These are phyloP conservation scores for Hydrolagus affinis DNA, from an alignment of 2,113 vertebrate species.

Conservation along the genomic window DNA sequence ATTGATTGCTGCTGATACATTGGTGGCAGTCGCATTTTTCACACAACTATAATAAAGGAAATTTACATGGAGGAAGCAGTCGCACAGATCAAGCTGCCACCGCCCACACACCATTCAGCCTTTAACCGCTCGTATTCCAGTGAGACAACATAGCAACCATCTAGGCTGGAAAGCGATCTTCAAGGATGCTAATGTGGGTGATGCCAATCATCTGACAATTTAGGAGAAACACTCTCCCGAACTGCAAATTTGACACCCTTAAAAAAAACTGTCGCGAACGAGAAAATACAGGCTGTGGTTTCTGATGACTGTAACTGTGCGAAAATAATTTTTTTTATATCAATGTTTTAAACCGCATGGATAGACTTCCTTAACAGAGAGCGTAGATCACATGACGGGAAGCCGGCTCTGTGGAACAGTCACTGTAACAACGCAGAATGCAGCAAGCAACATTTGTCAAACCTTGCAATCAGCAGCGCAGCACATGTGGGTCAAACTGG, in stretches of 20 bases:
- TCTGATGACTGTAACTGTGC: neutral
- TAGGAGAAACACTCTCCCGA: neutral
- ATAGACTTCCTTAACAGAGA: neutral
- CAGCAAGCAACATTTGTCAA: neutral
- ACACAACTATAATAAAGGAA: constrained; percentile 21
- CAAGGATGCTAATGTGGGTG: neutral
- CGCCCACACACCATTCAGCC: constrained; percentile 16
- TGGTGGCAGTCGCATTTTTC: constrained; percentile 13
- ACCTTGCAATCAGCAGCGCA: neutral
- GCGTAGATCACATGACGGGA: neutral
- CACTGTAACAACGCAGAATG: neutral
- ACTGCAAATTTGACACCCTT: neutral
- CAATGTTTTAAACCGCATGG: constrained; percentile 13
- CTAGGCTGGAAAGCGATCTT: neutral
- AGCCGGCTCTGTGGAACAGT: neutral
- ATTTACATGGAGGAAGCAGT: constrained; percentile 26
- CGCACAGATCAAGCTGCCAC: constrained; percentile 17
- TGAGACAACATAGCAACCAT: neutral
- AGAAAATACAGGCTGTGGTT: neutral
- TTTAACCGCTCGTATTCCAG: neutral
- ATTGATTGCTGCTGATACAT: constrained; percentile 14
- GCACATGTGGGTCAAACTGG: neutral
- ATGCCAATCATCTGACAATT: neutral
- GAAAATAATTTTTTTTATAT: no score
- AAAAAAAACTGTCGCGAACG: neutral